phyloP scores from a whole-genome alignment of 2,797 vertebrate species.

The Pelochelys cantorii region DNA sequence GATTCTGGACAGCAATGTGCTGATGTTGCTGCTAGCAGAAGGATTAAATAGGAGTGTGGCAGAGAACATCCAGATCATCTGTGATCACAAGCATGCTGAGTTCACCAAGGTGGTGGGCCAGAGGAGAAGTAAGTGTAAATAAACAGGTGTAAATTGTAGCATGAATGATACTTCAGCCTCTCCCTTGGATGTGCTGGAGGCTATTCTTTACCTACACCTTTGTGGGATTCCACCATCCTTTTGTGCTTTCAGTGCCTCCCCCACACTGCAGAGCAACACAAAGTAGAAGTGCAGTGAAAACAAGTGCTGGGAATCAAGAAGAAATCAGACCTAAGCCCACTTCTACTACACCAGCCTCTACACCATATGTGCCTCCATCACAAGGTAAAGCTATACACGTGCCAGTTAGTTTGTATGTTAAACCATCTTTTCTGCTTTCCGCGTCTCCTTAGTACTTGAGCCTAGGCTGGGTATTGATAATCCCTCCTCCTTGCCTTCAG shows the following conservation, averaged over 20 bases:
- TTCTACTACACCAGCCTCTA: rapidly evolving
- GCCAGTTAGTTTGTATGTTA: background rate
- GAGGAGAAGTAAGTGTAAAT: constrained; percentile 55
- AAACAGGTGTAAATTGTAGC: background rate
- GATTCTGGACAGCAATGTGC: constrained; percentile 59
- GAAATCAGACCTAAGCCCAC: rapidly evolving
- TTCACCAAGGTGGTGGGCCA: constrained; percentile 21
- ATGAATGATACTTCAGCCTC: rapidly evolving
- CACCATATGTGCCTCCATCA: rapidly evolving
- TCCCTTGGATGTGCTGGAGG: background rate
- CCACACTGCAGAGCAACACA: background rate
- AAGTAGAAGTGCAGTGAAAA: rapidly evolving
- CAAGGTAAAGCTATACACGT: background rate
- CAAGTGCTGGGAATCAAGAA: rapidly evolving
- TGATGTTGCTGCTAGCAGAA: constrained; percentile 71
- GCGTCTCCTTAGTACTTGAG: background rate
- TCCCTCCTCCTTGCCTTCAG: background rate
- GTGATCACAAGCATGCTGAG: constrained; percentile 49
- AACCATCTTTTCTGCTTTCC: background rate
- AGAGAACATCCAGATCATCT: constrained; percentile 77
- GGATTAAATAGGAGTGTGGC: constrained; percentile 78
- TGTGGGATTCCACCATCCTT: background rate
- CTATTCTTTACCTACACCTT: background rate
- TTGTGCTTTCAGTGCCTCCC: background rate
- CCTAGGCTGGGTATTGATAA: background rate